These are phyloP conservation scores for Chrysogorgia sp. DNA, from an alignment of 92 coral and sea anemone species.

Conservation along the genomic window DNA sequence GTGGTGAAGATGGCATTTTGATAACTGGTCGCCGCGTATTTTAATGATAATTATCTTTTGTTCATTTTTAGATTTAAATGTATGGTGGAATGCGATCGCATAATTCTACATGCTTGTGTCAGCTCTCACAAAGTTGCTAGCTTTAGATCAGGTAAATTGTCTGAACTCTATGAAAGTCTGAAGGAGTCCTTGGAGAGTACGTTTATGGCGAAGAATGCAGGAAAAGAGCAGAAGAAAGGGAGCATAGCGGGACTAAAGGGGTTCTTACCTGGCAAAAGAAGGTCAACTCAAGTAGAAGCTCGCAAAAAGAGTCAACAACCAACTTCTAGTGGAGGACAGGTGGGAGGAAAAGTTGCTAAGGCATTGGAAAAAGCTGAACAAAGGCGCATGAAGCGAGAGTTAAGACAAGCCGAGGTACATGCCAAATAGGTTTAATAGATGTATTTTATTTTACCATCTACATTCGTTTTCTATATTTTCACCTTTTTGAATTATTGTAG, in stretches of 20 bases:
- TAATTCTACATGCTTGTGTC: slow-evolving; percentile 81
- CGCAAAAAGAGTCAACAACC: slow-evolving; percentile 35
- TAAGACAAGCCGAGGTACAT: slow-evolving; percentile 89
- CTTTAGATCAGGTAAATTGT: slow-evolving; percentile 87
- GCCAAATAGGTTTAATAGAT: neutral
- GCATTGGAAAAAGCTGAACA: slow-evolving; percentile 97
- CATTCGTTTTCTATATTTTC: too few relatives aligned
- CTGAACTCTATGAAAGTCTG: slow-evolving; percentile 74
- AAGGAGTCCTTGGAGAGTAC: slow-evolving; percentile 69
- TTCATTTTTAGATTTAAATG: slow-evolving; percentile 75
- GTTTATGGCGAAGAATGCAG: slow-evolving; percentile 68
- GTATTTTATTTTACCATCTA: too few relatives aligned
- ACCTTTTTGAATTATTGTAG: too few relatives aligned
- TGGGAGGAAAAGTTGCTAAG: slow-evolving; percentile 96
- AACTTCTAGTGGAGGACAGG: slow-evolving; percentile 67
- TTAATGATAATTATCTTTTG: neutral
- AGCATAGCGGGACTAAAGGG: slow-evolving; percentile 42
- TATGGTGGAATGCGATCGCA: slow-evolving; percentile 90
- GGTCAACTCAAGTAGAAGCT: slow-evolving; percentile 14
- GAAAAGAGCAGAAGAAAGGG: slow-evolving; percentile 53
- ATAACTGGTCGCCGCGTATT: too few relatives aligned
- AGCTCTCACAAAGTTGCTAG: slow-evolving; percentile 75
- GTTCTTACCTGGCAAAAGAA: slow-evolving; percentile 37
- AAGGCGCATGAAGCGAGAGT: slow-evolving; percentile 78
- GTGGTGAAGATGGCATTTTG: too few relatives aligned